phyloP scores from a whole-genome alignment of 2,113 vertebrate species.

The Phasianus colchicus region DNA sequence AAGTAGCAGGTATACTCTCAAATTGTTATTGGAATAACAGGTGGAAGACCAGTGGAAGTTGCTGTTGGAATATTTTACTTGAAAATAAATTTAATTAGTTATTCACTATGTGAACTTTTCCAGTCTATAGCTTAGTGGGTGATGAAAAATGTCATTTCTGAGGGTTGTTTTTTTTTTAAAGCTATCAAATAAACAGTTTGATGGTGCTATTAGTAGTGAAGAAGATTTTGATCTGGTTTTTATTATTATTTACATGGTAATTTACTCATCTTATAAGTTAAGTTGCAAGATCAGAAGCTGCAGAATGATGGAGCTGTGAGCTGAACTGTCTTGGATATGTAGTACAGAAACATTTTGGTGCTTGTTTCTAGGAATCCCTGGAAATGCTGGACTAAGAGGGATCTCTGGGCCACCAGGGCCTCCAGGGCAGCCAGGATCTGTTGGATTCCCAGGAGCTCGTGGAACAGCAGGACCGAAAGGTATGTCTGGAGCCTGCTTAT shows the following conservation, averaged over 20 bases:
- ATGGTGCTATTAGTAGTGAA: not conserved
- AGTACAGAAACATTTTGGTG: not conserved
- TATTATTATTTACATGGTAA: not conserved
- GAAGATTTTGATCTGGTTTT: not conserved
- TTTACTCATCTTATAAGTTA: not conserved
- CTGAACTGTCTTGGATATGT: not conserved
- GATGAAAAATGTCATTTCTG: not conserved
- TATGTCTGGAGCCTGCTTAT: constrained; percentile 38
- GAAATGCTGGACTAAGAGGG: constrained; percentile 83
- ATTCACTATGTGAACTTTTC: not conserved
- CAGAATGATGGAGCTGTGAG: not conserved
- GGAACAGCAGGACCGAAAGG: constrained; percentile 86
- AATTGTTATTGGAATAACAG: not conserved
- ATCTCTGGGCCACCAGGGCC: constrained; percentile 81
- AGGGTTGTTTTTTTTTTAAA: not conserved
- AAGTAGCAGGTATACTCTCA: not conserved
- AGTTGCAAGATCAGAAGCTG: not conserved
- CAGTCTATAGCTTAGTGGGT: not conserved
- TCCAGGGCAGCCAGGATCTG: constrained; percentile 80
- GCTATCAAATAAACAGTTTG: not conserved
- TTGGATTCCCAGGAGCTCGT: constrained; percentile 75
- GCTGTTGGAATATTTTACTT: not conserved
- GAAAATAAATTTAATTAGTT: not conserved
- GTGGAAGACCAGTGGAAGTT: not conserved
- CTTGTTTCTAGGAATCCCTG: constrained; percentile 79